A percentile compares a stretch with the other conserved stretches of the same genome.
Evolutionary conservation across 2,797 vertebrate species (phyloP).

Genomic region (Mormyrus proboscirostris): DNA sequence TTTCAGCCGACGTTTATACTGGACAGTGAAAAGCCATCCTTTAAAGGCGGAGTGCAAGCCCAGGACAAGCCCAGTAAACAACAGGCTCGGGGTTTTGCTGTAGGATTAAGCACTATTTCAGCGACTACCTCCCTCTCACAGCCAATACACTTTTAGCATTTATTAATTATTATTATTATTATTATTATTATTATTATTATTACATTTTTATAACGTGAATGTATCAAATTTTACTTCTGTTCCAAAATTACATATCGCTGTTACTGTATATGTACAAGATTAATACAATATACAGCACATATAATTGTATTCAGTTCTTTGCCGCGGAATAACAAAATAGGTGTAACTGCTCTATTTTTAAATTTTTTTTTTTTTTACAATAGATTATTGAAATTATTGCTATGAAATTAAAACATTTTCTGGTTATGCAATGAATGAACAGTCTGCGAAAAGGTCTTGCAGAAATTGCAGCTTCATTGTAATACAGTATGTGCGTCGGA

Average conservation of each 20-base stretch:
- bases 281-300: neutral
- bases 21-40: slow-evolving; percentile 9
- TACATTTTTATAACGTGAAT: neutral
- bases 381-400: neutral
- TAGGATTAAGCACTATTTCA: neutral
- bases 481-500: neutral
- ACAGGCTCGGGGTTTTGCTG: neutral
- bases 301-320: neutral
- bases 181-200: neutral
- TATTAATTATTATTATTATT: neutral
- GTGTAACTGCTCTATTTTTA: neutral
- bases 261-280: neutral
- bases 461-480: neutral
- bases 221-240: neutral
- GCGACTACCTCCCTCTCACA: neutral
- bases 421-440: neutral
- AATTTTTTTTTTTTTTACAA: neutral
- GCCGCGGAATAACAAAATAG: neutral
- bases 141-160: neutral
- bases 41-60: neutral
- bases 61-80: neutral
- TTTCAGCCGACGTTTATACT: slow-evolving; percentile 8
- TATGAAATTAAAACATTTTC: neutral
- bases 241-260: neutral
- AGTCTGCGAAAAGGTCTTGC: neutral